Base-by-base conservation (phyloP, 2,113 vertebrate species). In the Phalacrocorax pelagicus region DNA sequence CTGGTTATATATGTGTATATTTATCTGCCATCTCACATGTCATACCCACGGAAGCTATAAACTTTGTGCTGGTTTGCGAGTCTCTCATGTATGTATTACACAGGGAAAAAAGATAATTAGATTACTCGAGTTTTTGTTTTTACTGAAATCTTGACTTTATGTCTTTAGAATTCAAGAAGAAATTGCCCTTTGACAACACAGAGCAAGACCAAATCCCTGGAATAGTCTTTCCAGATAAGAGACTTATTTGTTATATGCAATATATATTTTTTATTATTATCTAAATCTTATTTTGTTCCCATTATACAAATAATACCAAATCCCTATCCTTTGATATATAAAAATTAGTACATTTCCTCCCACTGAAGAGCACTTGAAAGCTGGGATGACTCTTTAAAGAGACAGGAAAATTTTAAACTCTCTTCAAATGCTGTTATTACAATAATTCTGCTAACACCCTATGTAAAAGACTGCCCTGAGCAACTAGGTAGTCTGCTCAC, bases 401-500 rank as follows among this genome's bases (percentile, higher is more conserved):
- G 18, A 44, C 7, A 72, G 14, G 15, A 19, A 65, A 69, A 49
- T 49, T 40, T 73, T 74, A 19, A 70, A 58, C 16, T 57, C 11
- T 72, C n/a, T 82, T 88, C 49, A 75, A 72, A 85, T 65, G 16
- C 5, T 90, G 15, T 61, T 85, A 36, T 67, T 69, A 29, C 24
- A 59, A 17, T 82, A 71, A n/a, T 42, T 88, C 12, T 80, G 27
- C 52, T 92, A 90, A 94, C 38, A 93, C 2, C 18, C 9, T 82
- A 51, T 21, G 6, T 91, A 88, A 92, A 93, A 85, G 44, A 49
- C 79, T 97, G 82, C 91, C 49, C 79, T 73, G 73, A 95, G 63
- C 79, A 97, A 13, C 32, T 32, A 58, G 92, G 88, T 65, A 92
- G 29, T 93, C 77, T 92, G 52, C 57, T 95, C 77, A 83, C 94